Conservation (phyloP, 2,888 invertebrate species). For the Drosophila austrosaltans region DNA sequence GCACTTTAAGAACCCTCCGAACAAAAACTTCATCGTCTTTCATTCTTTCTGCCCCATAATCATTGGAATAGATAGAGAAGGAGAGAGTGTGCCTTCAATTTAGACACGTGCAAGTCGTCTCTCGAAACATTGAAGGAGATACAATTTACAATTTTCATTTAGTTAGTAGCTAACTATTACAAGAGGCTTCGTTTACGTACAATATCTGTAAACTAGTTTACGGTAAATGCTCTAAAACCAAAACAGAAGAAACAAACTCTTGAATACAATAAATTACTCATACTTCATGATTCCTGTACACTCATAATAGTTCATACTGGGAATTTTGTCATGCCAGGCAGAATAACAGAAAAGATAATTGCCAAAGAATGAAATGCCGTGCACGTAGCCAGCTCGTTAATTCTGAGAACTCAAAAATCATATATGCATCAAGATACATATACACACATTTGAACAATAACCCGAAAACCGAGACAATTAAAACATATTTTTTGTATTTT, state of each 20-base stretch:
- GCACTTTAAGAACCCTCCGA: conserved; percentile 64
- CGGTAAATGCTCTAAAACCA: conserved; percentile 38
- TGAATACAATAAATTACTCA: conserved; percentile 39
- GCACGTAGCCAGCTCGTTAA: conserved; percentile 73
- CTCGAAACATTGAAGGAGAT: conserved; percentile 29
- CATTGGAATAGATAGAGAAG: conserved; percentile 22
- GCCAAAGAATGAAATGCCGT: conserved; percentile 54
- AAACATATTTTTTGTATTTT: conserved; percentile 53
- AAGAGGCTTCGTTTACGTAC: conserved; percentile 39
- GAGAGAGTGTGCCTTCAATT: conserved; percentile 68
- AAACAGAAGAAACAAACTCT: background rate
- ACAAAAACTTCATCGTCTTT: conserved; percentile 23
- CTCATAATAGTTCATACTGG: conserved; percentile 16
- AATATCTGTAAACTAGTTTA: conserved; percentile 67
- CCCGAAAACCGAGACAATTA: conserved; percentile 65
- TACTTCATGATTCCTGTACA: background rate
- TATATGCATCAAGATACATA: conserved; percentile 34
- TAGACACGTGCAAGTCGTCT: conserved; percentile 66
- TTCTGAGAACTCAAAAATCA: conserved; percentile 71
- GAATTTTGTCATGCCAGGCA: conserved; percentile 58
- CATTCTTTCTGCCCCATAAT: conserved; percentile 14
- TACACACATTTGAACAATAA: conserved; percentile 47
- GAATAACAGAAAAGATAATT: conserved; percentile 33
- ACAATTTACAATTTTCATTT: conserved; percentile 64
- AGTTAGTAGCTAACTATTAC: conserved; percentile 39